phyloP scores from a whole-genome alignment of 2,888 invertebrate genomes.

The Agrypnus murinus region DNA sequence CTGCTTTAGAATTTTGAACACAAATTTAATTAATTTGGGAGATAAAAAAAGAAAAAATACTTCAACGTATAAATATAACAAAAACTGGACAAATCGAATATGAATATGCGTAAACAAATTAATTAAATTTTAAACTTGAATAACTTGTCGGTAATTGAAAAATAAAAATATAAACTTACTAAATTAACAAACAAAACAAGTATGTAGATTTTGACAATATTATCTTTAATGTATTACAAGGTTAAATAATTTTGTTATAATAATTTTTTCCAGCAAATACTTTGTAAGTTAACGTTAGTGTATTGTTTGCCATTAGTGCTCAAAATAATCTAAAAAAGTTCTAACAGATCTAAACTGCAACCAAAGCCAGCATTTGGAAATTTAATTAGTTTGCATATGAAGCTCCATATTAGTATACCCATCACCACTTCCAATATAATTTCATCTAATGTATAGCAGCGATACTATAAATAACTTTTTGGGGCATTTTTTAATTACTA shows the following conservation, averaged over 20 bases:
- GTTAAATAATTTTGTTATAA: slow-evolving; percentile 20
- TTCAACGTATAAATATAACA: neutral
- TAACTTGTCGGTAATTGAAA: slow-evolving; percentile 5
- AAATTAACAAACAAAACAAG: neutral
- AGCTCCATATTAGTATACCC: neutral
- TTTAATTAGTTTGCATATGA: no score
- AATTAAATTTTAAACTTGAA: slow-evolving; percentile 9
- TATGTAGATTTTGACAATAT: slow-evolving; percentile 24
- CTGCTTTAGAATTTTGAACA: neutral
- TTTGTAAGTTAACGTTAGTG: neutral
- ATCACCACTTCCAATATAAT: slow-evolving; percentile 18
- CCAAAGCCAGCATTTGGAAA: neutral
- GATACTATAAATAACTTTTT: no score
- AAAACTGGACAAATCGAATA: slow-evolving; percentile 3
- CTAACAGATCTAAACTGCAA: no score
- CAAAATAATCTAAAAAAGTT: no score
- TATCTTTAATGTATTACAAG: slow-evolving; percentile 20
- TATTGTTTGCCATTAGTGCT: no score
- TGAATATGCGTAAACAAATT: slow-evolving; percentile 1
- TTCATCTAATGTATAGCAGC: no score
- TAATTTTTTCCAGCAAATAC: slow-evolving; percentile 22
- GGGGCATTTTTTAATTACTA: no score
- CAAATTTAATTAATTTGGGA: neutral
- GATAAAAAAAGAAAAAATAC: neutral
- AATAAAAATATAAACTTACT: neutral